Evolutionary conservation across 2,888 invertebrate species (phyloP), one percentile per base, ranked within the genome.

Genomic region (Phymatocera aterrima): DNA sequence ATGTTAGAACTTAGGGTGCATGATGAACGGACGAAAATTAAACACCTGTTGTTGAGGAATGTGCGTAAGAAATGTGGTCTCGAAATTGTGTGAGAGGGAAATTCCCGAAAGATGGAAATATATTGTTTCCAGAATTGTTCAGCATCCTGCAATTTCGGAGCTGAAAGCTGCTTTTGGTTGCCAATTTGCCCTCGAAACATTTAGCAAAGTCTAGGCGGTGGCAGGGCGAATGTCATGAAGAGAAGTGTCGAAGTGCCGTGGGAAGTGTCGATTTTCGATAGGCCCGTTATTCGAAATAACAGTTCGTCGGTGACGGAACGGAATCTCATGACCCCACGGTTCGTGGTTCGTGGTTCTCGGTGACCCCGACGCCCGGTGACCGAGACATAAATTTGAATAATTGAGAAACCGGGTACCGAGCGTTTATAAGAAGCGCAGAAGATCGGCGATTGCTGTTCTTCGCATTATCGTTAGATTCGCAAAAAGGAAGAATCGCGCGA

Each of bases 361-460:
- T 72, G 72, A 72, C 72, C 72, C 51, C 48, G 31, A 34, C 43
- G 43, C 57, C 70, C 54, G 43, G 70, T 78, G 37, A 57, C 28
- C 78, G 70, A 54, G 78, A 70, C 70, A 37, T 78, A 78, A 78
- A 78, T 78, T 70, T 78, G 78, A 78, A 78, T 78, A 78, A 78
- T 70, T 70, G 68, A 43, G 37, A 54, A 54, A 57, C 46, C 72
- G 31, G 40, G 46, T 43, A 54, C 28, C 12, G 57, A 21, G n/a
- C 24, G 77, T 60, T 57, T 46, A 57, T 18, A 77, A 77, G 77
- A 77, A 77, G 40, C 60, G 77, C 61, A 28, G 37, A 37, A 43
- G 77, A 57, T 77, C 60, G 37, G 21, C 28, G 57, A 57, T 28
- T 51, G 21, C 37, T 12, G 37, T 70, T 28, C 54, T 48, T 15